Evolutionary conservation across 1,140 invertebrate genomes (phyloP).

Genomic region (Tetramorium simillimum): DNA sequence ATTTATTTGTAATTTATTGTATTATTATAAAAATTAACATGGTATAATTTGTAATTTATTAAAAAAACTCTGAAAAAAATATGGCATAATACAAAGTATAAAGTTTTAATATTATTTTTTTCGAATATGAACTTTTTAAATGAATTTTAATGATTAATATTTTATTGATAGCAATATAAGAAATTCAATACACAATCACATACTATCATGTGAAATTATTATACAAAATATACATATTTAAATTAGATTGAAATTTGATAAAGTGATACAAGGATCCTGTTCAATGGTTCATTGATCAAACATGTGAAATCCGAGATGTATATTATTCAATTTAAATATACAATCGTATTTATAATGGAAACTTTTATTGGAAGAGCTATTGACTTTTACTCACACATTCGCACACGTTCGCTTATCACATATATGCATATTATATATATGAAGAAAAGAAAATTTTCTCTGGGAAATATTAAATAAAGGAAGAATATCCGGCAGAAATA

Average conservation of each 20-base stretch:
- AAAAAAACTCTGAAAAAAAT: background rate
- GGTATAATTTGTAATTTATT: background rate
- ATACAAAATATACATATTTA: background rate
- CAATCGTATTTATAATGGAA: background rate
- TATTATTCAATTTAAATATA: conserved; percentile 10
- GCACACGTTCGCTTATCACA: background rate
- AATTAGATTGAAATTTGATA: background rate
- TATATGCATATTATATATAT: background rate
- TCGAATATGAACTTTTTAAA: background rate
- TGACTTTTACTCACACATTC: conserved; percentile 9
- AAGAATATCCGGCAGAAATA: too few species aligned
- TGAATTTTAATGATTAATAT: conserved; percentile 6
- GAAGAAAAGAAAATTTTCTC: conserved; percentile 10
- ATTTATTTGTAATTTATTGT: background rate
- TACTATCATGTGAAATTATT: background rate
- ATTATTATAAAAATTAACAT: background rate
- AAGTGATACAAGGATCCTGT: background rate
- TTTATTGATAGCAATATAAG: background rate
- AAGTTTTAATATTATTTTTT: background rate
- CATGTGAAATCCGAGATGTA: background rate
- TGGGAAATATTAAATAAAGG: conserved; percentile 4
- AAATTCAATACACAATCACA: background rate
- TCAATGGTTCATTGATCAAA: background rate
- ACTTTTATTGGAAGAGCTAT: background rate
- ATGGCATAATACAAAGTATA: background rate